Conservation (phyloP, 2,888 invertebrate species). For the Amblyjoppa proteus region DNA sequence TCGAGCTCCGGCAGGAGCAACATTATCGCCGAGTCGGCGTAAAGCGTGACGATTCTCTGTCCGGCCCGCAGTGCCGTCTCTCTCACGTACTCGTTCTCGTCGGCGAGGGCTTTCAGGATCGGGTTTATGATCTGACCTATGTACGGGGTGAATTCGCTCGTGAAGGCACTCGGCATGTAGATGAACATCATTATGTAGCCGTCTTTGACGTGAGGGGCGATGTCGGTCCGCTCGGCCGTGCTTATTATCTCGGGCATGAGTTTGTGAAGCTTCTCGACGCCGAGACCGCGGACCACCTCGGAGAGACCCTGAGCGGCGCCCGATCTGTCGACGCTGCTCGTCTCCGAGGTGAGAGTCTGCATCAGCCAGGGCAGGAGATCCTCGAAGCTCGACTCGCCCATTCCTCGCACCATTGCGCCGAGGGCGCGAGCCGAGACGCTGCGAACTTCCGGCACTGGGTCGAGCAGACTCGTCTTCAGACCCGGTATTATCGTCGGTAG, state of each 20-base stretch:
- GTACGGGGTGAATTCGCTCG: conserved; percentile 97
- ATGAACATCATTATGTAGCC: conserved; percentile 99
- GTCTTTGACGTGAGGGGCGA: conserved; percentile 98
- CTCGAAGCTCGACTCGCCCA: conserved; percentile 98
- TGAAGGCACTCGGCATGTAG: conserved; percentile 99
- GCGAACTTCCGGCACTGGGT: conserved; percentile 98
- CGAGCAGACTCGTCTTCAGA: conserved; percentile 96
- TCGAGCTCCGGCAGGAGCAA: conserved; percentile 97
- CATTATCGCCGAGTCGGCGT: conserved; percentile 97
- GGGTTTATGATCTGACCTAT: conserved; percentile 98
- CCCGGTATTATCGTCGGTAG: conserved; percentile 98
- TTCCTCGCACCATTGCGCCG: conserved; percentile 98
- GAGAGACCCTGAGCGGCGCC: conserved; percentile 99
- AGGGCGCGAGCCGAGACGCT: conserved; percentile 98
- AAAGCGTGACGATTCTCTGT: conserved; percentile 97
- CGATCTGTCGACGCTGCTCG: conserved; percentile 97
- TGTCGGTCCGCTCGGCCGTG: conserved; percentile 96
- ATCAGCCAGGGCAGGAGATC: conserved; percentile 99
- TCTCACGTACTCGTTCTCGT: conserved; percentile 99
- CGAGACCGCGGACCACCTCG: conserved; percentile 98
- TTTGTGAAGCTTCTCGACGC: conserved; percentile 97
- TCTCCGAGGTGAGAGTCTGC: conserved; percentile 98
- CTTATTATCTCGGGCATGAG: conserved; percentile 99
- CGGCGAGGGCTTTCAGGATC: conserved; percentile 98
- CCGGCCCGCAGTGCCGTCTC: conserved; percentile 99